Evolutionary conservation across 2,113 vertebrate species (phyloP), one percentile per base, ranked within the genome.

Genomic region (Oncorhynchus clarkii): DNA sequence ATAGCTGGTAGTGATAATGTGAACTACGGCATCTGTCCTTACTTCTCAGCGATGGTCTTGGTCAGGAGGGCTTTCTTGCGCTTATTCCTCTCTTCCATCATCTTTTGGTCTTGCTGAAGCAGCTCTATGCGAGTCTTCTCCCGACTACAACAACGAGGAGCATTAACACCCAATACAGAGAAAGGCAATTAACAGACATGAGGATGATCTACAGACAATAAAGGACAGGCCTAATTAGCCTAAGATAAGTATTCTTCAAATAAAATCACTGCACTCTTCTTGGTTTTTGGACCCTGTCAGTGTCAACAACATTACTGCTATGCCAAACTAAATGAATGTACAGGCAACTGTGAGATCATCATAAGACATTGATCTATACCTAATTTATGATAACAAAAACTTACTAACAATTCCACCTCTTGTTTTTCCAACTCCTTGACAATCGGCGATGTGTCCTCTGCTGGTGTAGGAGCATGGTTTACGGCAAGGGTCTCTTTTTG

Each of bases 401-500:
- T 94, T 95, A 99, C 96, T 97, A 94, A 99, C 97, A 97, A 92
- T 95, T 95, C 96, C 93, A 96, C 90, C 94, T 96, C 95, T 91
- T 93, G 94, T 89, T 87, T 95, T 80, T 95, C 95, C 90, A 85
- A 85, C 78, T 94, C 92, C 72, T 88, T 92, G 1, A 89, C 62
- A 2, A 20, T 57, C 2, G n/a, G 60, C 11, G 1, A 12, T 16
- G 73, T 27, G 9, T 80, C 79, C 68, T 84, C 76, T 51, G 74
- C 78, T 7, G 31, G 34, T 24, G 72, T 67, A 18, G 51, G 22
- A 1, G 68, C 57, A 0, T 70, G 67, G 8, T 77, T 70, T 4
- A 71, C 72, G 22, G 45, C 51, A 60, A 62, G 0, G 11, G 75
- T 48, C 70, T 77, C 49, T 20, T n/a, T 3, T 9, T 78, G 73